These are phyloP conservation scores for Aporophyla nigra DNA, from an alignment of 2,888 invertebrate species.

Conservation along the genomic window DNA sequence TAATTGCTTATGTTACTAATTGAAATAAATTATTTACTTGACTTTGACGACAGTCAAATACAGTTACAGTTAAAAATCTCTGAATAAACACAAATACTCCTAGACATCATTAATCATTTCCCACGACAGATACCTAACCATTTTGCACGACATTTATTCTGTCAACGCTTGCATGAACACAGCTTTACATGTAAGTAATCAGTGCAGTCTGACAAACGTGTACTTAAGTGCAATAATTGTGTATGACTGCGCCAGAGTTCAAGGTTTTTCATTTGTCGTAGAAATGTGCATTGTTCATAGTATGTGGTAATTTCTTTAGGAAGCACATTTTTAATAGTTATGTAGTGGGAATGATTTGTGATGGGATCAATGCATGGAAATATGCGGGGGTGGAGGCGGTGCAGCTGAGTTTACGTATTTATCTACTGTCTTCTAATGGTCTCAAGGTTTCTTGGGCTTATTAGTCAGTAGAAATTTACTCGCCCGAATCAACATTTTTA, in stretches of 20 bases:
- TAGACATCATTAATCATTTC: neutral
- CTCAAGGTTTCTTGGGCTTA: neutral
- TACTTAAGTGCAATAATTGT: conserved; percentile 61
- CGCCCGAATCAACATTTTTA: too few relatives aligned
- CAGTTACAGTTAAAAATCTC: neutral
- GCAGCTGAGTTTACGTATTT: neutral
- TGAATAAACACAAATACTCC: neutral
- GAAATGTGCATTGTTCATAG: conserved; percentile 36
- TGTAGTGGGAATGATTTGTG: conserved; percentile 36
- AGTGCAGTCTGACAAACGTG: conserved; percentile 57
- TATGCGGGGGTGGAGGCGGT: neutral
- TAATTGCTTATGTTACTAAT: neutral
- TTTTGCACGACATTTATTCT: neutral
- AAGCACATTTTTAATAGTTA: conserved; percentile 6
- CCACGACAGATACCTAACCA: neutral
- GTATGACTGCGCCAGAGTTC: conserved; percentile 56
- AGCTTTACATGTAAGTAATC: conserved; percentile 48
- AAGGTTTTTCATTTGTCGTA: conserved; percentile 54
- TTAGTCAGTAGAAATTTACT: too few relatives aligned
- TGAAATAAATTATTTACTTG: neutral
- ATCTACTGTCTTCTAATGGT: neutral
- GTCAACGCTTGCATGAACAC: neutral
- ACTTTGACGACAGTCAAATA: neutral
- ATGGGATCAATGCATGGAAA: conserved; percentile 7
- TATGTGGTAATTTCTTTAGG: conserved; percentile 36